A percentile compares a stretch with the other conserved stretches of the same genome.
These are phyloP conservation scores for Malthinus flaveolus DNA, from an alignment of 2,888 invertebrate species.

Conservation along the genomic window DNA sequence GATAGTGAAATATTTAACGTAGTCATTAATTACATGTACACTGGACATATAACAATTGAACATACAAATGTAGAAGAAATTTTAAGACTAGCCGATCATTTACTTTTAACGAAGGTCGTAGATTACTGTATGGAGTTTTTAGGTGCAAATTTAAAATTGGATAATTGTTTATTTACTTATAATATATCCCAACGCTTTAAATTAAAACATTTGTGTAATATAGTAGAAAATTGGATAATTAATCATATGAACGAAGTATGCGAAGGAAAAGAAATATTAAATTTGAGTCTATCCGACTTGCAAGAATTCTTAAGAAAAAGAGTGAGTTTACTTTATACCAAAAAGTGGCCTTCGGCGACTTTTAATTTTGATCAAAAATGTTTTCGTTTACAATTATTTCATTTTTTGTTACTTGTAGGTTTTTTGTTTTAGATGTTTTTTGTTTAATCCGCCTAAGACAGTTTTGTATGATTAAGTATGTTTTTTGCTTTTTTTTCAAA, in stretches of 20 bases:
- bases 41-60: constrained; percentile 63
- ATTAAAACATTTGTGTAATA: constrained; percentile 60
- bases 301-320: constrained; percentile 60
- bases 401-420: not conserved
- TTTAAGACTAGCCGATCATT: constrained; percentile 64
- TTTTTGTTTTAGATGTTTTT: not conserved
- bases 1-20: constrained; percentile 62
- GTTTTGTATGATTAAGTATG: too few species aligned
- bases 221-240: constrained; percentile 60
- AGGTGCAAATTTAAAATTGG: constrained; percentile 62
- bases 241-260: constrained; percentile 58
- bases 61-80: constrained; percentile 64
- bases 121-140: constrained; percentile 67
- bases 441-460: too few species aligned
- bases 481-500: not conserved
- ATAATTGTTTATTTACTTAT: constrained; percentile 65
- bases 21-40: constrained; percentile 68
- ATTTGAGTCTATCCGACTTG: constrained; percentile 55
- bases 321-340: constrained; percentile 40
- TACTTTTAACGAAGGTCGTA: constrained; percentile 63
- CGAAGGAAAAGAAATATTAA: constrained; percentile 60
- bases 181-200: constrained; percentile 64
- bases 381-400: not conserved
- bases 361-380: too few species aligned
- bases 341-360: not conserved